Evolutionary conservation across 2,888 invertebrate genomes (phyloP), one percentile per base, ranked within the genome.

Genomic region (Macaria liturata): DNA sequence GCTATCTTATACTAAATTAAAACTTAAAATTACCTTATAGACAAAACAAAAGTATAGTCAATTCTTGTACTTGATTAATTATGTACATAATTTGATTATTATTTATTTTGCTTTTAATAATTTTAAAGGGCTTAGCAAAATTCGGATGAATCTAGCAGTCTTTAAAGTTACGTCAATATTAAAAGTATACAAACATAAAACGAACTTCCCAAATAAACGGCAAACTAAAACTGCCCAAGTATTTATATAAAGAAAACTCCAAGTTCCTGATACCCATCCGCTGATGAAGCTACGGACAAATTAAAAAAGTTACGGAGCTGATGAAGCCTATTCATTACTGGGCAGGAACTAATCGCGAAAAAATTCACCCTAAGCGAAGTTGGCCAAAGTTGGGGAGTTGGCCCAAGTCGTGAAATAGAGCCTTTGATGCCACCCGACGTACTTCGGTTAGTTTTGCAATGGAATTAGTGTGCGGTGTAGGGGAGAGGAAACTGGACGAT

Each of bases 271-370:
- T 40, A 32, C 46, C 46, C 40, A 53, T 39, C 20, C 45, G 44
- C 51, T 45, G 55, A 54, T 51, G 54, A 55, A 59, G 55, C 54
- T 20, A 32, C 59, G 50, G 51, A 48, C 57, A 66, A 67, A 68
- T 68, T 66, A 64, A 69, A 69, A 70, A 68, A 70, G 64, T 66
- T 66, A 62, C 54, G 51, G 51, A 39, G 20, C 61, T 59, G 64
- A 69, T 70, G 59, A 66, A 58, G 56, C 65, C 62, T 67, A 67
- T 70, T 70, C 69, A 68, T 69, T 70, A 68, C 61, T 56, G 49
- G 50, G 54, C 53, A 62, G 64, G 61, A 69, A 67, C 66, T 68
- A 72, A 72, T 72, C 66, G 62, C 53, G 54, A 66, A 70, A 70
- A 72, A 70, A 71, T 66, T 61, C 53, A 49, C 57, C 56, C 66